Evolutionary conservation across 2,797 vertebrate genomes (phyloP).

Genomic region (Takifugu rubripes): DNA sequence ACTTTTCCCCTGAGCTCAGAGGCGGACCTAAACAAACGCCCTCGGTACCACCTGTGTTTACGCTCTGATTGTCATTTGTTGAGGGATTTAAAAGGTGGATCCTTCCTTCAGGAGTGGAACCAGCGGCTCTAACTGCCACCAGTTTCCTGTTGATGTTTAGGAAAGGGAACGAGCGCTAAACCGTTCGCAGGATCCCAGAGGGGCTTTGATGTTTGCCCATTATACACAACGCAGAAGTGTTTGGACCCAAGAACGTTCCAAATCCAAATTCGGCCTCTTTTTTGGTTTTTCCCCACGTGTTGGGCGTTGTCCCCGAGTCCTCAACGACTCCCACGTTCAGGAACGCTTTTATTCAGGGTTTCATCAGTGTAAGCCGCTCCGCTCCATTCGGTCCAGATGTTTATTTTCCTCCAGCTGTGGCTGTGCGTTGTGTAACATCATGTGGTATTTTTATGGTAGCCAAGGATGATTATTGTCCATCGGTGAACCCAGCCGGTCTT

Average conservation of each 20-base stretch:
- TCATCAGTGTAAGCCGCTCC: background rate
- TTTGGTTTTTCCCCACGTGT: background rate
- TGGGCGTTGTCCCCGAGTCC: too few species aligned
- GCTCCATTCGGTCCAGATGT: background rate
- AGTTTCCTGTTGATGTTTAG: background rate
- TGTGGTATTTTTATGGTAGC: background rate
- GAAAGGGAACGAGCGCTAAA: background rate
- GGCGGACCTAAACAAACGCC: constrained; percentile 9
- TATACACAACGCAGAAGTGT: too few species aligned
- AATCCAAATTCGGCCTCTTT: background rate
- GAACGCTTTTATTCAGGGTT: too few species aligned
- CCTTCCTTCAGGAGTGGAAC: background rate
- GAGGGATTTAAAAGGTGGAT: background rate
- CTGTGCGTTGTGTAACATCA: background rate
- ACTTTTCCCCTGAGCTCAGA: constrained; percentile 13
- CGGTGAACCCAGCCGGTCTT: too few species aligned
- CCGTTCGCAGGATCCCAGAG: too few species aligned
- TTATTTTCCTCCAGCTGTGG: background rate
- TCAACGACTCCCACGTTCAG: too few species aligned
- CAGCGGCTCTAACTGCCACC: background rate
- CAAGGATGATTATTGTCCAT: too few species aligned
- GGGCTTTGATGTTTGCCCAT: too few species aligned
- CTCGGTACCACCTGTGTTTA: background rate
- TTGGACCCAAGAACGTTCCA: too few species aligned
- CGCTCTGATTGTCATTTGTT: background rate